Evolutionary conservation across 2,797 vertebrate genomes (phyloP), one percentile per base, ranked within the genome.

Genomic region (Knipowitschia caucasica): DNA sequence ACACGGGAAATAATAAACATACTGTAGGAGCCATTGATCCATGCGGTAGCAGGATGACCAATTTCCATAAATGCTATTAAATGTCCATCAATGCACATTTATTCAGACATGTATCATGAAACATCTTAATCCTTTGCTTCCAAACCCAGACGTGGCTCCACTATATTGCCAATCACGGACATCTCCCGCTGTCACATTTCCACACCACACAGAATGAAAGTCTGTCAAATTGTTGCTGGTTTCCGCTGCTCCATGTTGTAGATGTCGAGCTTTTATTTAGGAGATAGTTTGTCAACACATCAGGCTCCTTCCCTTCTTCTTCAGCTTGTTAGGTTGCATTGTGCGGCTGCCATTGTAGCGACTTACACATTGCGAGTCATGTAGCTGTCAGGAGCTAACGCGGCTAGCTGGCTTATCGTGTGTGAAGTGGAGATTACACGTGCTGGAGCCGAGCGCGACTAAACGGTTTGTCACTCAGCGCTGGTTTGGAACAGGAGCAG

Each of bases 381-480:
- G 44, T 46, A 18, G 44, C 44, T 46, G 44, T 46, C 44, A 46
- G 6, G 27, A 12, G 45, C 45, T 47, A 47, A 47, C 45, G 14
- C 15, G 3, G 45, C 27, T 47, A 47, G 45, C 27, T 30, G 27
- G 45, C 45, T 47, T 47, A 47, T 47, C 45, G 45, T 18, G 25
- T 18, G 26, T 47, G 45, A 12, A 20, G 45, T 31, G 27, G 45
- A 47, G 45, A 47, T 47, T 47, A 47, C 27, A 20, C 45, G 10
- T 17, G 45, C 26, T 10, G 45, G 11, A 20, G 45, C 45, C 12
- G 44, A 29, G 45, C 45, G 45, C 27, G 15, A 47, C 45, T 47
- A 30, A 46, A 46, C 17, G 27, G 17, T 47, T 47, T 47, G 45
- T 47, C 45, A 31, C 27, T 47, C 45, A 47, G 4, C 11, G 4